Conservation (phyloP, 2,888 invertebrate genomes). For the Oegoconia quadripuncta region DNA sequence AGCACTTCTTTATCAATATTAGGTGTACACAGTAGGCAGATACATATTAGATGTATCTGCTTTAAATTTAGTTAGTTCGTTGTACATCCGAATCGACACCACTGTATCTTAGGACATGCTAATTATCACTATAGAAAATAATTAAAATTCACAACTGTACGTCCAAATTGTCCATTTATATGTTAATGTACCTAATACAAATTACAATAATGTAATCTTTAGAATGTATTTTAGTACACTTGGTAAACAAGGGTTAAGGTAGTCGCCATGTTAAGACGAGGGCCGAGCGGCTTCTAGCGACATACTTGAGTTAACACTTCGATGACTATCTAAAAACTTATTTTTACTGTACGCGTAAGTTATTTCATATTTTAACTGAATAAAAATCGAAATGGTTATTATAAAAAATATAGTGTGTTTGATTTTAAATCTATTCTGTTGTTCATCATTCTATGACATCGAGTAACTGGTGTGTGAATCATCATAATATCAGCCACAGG, state of each 20-base stretch:
- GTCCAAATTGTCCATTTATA: slow-evolving; percentile 80
- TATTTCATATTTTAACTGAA: slow-evolving; percentile 79
- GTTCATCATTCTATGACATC: too few relatives aligned
- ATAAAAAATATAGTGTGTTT: slow-evolving; percentile 48
- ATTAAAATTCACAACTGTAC: slow-evolving; percentile 73
- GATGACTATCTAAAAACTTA: slow-evolving; percentile 73
- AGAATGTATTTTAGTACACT: slow-evolving; percentile 68
- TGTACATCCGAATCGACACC: too few relatives aligned
- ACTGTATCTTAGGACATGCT: slow-evolving; percentile 47
- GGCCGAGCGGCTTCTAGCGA: slow-evolving; percentile 53
- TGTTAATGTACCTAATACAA: slow-evolving; percentile 77
- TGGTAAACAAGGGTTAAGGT: slow-evolving; percentile 55
- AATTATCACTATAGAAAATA: slow-evolving; percentile 58
- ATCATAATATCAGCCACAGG: too few relatives aligned
- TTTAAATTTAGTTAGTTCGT: too few relatives aligned
- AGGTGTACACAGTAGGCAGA: too few relatives aligned
- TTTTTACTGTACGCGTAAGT: slow-evolving; percentile 78
- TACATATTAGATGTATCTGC: too few relatives aligned
- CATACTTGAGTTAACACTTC: slow-evolving; percentile 56
- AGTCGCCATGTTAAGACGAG: slow-evolving; percentile 43
- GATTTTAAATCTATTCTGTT: slow-evolving; percentile 21
- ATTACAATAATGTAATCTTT: slow-evolving; percentile 76
- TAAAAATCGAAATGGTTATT: slow-evolving; percentile 78
- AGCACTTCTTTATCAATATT: too few relatives aligned
- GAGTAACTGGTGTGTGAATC: too few relatives aligned